These are phyloP conservation scores for Otocyon megalotis DNA, from an alignment of 2,113 vertebrate species.

Conservation along the genomic window DNA sequence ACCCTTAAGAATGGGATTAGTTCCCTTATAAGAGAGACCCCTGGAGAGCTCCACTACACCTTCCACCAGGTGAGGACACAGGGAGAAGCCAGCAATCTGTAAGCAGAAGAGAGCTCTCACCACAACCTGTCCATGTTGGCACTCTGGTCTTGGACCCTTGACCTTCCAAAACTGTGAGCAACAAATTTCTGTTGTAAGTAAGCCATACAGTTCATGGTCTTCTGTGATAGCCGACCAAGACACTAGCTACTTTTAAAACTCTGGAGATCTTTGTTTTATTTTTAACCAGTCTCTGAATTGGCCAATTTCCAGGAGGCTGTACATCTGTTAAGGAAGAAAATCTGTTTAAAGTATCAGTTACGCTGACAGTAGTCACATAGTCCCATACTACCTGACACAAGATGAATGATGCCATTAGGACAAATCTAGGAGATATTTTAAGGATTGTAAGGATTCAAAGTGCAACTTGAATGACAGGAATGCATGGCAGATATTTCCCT, in stretches of 20 bases:
- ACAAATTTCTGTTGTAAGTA: background rate
- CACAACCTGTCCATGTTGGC: background rate
- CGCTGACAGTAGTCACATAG: background rate
- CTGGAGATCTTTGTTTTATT: background rate
- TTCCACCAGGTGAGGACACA: background rate
- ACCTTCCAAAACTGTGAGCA: background rate
- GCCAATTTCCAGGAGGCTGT: background rate
- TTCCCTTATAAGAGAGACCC: background rate
- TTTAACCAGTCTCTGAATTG: background rate
- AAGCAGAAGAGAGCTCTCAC: background rate
- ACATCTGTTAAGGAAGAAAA: background rate
- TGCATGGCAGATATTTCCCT: background rate
- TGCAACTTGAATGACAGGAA: background rate
- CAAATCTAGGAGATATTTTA: slow-evolving; percentile 9
- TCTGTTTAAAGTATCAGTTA: background rate
- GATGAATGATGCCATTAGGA: background rate
- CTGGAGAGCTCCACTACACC: background rate
- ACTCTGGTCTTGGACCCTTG: background rate
- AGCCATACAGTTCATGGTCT: background rate
- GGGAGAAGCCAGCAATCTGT: background rate
- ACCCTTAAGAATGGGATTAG: background rate
- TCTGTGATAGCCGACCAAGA: background rate
- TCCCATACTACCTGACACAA: background rate
- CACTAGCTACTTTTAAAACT: background rate
- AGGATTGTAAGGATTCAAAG: background rate